Conservation (phyloP, 2,113 vertebrate genomes). For the Gobiocypris rarus region DNA sequence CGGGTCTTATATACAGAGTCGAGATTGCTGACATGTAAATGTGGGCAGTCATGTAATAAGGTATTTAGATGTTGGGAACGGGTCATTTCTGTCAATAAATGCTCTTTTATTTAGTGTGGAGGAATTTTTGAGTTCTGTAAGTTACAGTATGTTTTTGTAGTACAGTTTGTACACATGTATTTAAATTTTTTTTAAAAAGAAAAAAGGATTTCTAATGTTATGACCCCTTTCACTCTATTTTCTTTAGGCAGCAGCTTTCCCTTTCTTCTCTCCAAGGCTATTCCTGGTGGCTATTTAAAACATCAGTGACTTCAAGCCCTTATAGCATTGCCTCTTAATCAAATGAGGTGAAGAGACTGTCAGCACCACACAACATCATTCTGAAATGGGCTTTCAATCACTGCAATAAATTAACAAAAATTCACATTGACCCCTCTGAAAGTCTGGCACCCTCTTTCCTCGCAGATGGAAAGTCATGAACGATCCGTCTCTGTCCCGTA, state of each 20-base stretch:
- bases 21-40: no score
- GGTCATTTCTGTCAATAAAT: neutral
- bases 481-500: constrained; percentile 61
- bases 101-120: neutral
- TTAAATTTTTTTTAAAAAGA: neutral
- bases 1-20: no score
- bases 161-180: neutral
- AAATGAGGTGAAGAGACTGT: constrained; percentile 58
- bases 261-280: constrained; percentile 42
- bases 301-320: constrained; percentile 51
- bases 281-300: constrained; percentile 49
- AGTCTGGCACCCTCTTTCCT: constrained; percentile 42
- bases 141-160: neutral
- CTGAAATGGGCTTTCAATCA: constrained; percentile 61
- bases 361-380: constrained; percentile 55
- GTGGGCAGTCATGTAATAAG: neutral
- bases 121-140: neutral
- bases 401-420: constrained; percentile 54
- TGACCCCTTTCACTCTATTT: neutral
- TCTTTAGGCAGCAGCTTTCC: neutral
- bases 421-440: constrained; percentile 53
- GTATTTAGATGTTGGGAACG: neutral
- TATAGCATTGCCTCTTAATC: constrained; percentile 57
- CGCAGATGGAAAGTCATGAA: constrained; percentile 56
- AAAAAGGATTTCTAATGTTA: neutral